These are phyloP conservation scores for Drosophila gunungcola DNA, from an alignment of 1,140 invertebrate genomes.

Conservation along the genomic window DNA sequence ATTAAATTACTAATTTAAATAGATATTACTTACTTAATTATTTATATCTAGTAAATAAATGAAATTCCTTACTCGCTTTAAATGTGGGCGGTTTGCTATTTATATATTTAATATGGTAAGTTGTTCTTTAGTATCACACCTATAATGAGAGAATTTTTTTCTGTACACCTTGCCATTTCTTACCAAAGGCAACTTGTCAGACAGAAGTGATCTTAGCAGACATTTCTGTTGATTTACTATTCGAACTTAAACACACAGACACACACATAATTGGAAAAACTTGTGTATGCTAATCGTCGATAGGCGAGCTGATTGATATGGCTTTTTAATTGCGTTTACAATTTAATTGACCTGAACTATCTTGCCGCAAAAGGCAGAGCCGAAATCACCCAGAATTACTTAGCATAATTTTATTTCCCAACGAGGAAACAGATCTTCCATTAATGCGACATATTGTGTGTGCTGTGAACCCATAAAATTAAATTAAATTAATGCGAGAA, in stretches of 20 bases:
- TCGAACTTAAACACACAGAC: slow-evolving; percentile 43
- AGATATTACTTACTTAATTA: no score
- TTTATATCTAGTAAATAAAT: no score
- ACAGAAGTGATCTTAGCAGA: slow-evolving; percentile 63
- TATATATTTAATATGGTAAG: no score
- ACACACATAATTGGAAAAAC: slow-evolving; percentile 73
- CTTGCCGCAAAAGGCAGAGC: not conserved
- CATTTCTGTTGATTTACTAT: slow-evolving; percentile 79
- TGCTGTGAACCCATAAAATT: slow-evolving; percentile 27
- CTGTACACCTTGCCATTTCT: slow-evolving; percentile 4
- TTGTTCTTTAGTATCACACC: not conserved
- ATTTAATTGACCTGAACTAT: slow-evolving; percentile 61
- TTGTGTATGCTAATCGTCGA: slow-evolving; percentile 79
- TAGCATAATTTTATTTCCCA: slow-evolving; percentile 18
- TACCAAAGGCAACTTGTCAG: slow-evolving; percentile 69
- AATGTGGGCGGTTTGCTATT: no score
- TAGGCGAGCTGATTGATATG: slow-evolving; percentile 66
- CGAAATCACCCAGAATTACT: slow-evolving; percentile 25
- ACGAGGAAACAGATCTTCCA: slow-evolving; percentile 42
- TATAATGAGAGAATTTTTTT: not conserved
- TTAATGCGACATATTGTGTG: slow-evolving; percentile 15
- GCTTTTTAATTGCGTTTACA: slow-evolving; percentile 76
- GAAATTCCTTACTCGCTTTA: no score
- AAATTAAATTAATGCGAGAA: slow-evolving; percentile 42
- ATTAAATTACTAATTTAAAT: no score